These are phyloP conservation scores for Thamnaconus septentrionalis DNA, from an alignment of 2,113 vertebrate genomes.

Conservation along the genomic window DNA sequence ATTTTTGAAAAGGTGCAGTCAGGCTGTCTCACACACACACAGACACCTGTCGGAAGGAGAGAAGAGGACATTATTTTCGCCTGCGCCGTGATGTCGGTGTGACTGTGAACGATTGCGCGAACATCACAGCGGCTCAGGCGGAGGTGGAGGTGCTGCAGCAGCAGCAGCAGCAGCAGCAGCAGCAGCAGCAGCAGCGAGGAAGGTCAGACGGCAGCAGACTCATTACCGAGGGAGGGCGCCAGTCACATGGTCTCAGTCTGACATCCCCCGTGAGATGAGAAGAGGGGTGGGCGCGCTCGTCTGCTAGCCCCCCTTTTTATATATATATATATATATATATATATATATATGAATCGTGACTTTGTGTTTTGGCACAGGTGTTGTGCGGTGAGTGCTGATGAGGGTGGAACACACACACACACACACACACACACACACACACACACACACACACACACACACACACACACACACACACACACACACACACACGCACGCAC, in stretches of 20 bases:
- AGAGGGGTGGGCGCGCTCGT: no score
- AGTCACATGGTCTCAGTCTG: conserved; percentile 42
- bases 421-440: neutral
- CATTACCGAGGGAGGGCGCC: conserved; percentile 38
- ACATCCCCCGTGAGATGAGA: conserved; percentile 13
- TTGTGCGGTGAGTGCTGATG: no score
- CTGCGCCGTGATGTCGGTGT: no score
- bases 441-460: neutral
- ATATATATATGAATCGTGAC: no score
- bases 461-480: neutral
- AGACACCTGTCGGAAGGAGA: no score
- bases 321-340: no score
- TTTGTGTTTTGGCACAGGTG: no score
- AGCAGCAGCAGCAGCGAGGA: neutral
- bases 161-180: neutral
- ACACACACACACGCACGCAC: neutral
- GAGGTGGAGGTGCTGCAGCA: conserved; percentile 1
- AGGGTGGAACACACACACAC: conserved; percentile 18
- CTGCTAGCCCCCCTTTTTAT: no score
- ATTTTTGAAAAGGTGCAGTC: neutral
- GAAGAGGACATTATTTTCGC: no score
- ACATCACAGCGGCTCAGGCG: conserved; percentile 17
- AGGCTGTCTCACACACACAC: conserved; percentile 27
- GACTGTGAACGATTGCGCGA: no score
- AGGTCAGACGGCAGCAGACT: conserved; percentile 59